Evolutionary conservation across 2,888 invertebrate genomes (phyloP).

Genomic region (Eumacrocentrus americanus): DNA sequence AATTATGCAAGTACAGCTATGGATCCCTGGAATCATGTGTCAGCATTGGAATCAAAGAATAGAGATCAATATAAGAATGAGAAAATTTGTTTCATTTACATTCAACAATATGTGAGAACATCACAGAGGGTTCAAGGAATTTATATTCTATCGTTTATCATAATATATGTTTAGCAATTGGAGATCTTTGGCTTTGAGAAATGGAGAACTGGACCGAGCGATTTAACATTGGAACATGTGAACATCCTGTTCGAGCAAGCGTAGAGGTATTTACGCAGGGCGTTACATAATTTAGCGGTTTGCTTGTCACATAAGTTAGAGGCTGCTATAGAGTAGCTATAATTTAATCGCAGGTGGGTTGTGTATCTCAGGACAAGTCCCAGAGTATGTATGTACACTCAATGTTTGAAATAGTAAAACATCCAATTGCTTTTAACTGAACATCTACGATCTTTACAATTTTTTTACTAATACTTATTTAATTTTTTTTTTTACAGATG

Average conservation of each 20-base stretch:
- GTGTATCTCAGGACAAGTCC: no score
- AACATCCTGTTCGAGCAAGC: conserved; percentile 45
- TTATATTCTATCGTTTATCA: background rate
- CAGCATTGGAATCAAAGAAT: no score
- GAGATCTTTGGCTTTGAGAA: background rate
- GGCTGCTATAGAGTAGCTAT: conserved; percentile 48
- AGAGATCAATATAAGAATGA: no score
- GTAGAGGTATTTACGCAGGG: conserved; percentile 49
- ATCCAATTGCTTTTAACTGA: conserved; percentile 57
- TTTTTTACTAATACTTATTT: conserved; percentile 3
- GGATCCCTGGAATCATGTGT: no score
- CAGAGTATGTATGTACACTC: no score
- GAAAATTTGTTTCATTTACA: background rate
- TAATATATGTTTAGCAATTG: background rate
- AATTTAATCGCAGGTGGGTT: conserved; percentile 55
- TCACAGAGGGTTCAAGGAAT: background rate
- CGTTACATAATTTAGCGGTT: conserved; percentile 54
- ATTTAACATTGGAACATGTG: conserved; percentile 47
- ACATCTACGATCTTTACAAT: background rate
- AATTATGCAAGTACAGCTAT: no score
- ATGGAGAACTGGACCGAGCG: conserved; percentile 20
- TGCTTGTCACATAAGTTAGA: conserved; percentile 52
- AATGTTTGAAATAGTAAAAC: conserved; percentile 58
- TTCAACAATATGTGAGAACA: conserved; percentile 13
- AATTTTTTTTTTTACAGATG: background rate